phyloP scores from a whole-genome alignment of 2,888 invertebrate genomes.

The Carpatolechia fugitivella region DNA sequence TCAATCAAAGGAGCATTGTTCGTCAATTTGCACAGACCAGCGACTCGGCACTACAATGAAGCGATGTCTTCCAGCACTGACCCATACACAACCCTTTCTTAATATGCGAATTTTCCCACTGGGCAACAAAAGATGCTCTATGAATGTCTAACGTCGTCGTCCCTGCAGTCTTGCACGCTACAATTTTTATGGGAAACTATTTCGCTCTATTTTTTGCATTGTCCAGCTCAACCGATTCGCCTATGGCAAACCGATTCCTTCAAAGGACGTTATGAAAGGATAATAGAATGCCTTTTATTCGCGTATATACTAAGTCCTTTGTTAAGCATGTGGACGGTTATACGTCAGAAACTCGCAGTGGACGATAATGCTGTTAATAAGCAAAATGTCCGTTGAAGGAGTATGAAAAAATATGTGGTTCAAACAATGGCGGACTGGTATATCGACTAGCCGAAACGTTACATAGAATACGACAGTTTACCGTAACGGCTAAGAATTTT shows the following conservation, averaged over 20 bases:
- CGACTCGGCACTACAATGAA: slow-evolving; percentile 53
- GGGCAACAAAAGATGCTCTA: slow-evolving; percentile 59
- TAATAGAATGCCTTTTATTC: slow-evolving; percentile 52
- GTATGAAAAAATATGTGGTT: neutral
- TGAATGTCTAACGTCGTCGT: slow-evolving; percentile 30
- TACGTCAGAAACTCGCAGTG: slow-evolving; percentile 34
- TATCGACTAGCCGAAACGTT: neutral
- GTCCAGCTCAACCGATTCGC: slow-evolving; percentile 69
- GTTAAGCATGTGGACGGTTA: slow-evolving; percentile 58
- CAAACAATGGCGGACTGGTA: neutral
- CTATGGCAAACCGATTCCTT: slow-evolving; percentile 65
- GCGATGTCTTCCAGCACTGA: slow-evolving; percentile 58
- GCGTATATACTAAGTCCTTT: slow-evolving; percentile 36
- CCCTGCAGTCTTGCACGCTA: slow-evolving; percentile 34
- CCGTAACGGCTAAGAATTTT: neutral
- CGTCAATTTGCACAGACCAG: slow-evolving; percentile 69
- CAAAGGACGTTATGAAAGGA: slow-evolving; percentile 41
- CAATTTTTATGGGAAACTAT: slow-evolving; percentile 73
- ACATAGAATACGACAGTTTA: neutral
- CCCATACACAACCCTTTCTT: slow-evolving; percentile 64
- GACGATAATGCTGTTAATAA: slow-evolving; percentile 8
- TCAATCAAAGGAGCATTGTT: slow-evolving; percentile 44
- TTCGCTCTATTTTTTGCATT: slow-evolving; percentile 77
- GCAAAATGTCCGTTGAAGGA: slow-evolving; percentile 10
- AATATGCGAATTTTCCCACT: slow-evolving; percentile 71